Evolutionary conservation across 2,113 vertebrate species (phyloP).

Genomic region (Piprites chloris): DNA sequence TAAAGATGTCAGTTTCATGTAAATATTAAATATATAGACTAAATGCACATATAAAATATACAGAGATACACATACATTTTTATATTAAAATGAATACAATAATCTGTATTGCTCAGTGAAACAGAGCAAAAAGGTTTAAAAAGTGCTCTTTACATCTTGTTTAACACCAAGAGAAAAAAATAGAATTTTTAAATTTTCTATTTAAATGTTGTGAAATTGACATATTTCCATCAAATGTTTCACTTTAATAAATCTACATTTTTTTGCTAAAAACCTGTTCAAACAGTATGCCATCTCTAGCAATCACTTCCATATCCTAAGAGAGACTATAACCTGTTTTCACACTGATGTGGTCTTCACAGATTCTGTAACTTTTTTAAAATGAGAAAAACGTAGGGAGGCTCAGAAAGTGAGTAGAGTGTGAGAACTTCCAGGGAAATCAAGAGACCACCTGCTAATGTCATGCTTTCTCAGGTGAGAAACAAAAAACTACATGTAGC

Average conservation of each 20-base stretch:
- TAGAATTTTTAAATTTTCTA: accelerated
- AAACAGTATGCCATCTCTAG: neutral
- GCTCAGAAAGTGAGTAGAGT: neutral
- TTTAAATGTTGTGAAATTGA: neutral
- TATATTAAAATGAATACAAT: neutral
- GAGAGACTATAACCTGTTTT: neutral
- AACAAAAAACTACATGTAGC: neutral
- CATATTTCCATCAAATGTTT: neutral
- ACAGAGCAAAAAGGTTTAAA: neutral
- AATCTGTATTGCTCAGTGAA: neutral
- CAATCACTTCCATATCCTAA: neutral
- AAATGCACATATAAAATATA: neutral
- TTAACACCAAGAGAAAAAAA: neutral
- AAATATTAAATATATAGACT: neutral
- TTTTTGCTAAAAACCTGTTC: neutral
- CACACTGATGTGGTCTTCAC: neutral
- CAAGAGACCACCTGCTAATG: neutral
- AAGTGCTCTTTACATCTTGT: neutral
- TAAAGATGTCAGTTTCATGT: neutral
- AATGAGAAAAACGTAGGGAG: neutral
- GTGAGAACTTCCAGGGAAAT: neutral
- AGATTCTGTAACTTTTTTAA: neutral
- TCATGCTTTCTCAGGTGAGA: neutral
- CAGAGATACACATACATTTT: neutral
- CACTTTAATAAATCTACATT: neutral